Evolutionary conservation across 2,888 invertebrate species (phyloP), one percentile per base, ranked within the genome.

Genomic region (Pegoplata infirma): DNA sequence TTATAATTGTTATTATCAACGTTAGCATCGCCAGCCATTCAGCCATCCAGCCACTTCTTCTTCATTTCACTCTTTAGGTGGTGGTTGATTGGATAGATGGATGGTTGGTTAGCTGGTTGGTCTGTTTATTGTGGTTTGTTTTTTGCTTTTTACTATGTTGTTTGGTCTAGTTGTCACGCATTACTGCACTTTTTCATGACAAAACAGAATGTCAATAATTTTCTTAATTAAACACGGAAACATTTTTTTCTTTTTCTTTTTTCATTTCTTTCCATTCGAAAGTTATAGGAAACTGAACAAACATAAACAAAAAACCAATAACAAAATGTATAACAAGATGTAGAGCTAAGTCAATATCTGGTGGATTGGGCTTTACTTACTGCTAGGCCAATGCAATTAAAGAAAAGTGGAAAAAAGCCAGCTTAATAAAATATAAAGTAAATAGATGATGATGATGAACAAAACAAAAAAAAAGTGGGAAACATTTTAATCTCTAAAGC

Each of bases 141-240:
- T n/a, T n/a, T n/a, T n/a, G n/a, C n/a, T n/a, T n/a, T n/a, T n/a
- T n/a, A n/a, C n/a, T n/a, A n/a, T 44, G 16, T 21, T 67, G 51
- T 25, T 66, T 63, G 66, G 56, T 75, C 71, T 55, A 79, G 66
- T 67, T 79, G 79, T 79, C 75, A 79, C 56, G 75, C 79, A 71
- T 75, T 75, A 75, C 61, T 79, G 69, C 78, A 75, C 61, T 66
- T 44, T 67, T 56, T 63, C 71, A 79, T 75, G 78, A 79, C 78
- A 75, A 75, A 74, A 56, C 66, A 69, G 21, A 79, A 75, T 79
- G 75, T 79, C 79, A 79, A 79, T 79, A 79, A 79, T 79, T 79
- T 75, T 75, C 75, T 46, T 71, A 66, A 71, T 79, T 79, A 67
- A 79, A 75, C 61, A 79, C 71, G 79, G 79, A 79, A 79, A 75